Percentiles rank a stretch among this genome's conserved stretches.
These are phyloP conservation scores for Diachasma alloeum DNA, from an alignment of 1,140 invertebrate genomes.

Conservation along the genomic window DNA sequence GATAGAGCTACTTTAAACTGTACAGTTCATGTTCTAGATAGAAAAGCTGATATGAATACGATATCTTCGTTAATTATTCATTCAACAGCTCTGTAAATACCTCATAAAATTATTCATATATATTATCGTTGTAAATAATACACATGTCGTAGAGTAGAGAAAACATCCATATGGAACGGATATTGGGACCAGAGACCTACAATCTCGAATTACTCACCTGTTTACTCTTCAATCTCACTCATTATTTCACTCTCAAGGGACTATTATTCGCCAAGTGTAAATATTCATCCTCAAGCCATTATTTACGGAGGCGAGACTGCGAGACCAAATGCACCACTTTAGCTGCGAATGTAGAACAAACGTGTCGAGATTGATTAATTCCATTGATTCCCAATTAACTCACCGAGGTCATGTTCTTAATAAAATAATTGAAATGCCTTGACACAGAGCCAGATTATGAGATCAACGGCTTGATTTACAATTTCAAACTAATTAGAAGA, in stretches of 20 bases:
- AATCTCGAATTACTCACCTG: not conserved
- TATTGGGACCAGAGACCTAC: not conserved
- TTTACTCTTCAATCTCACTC: not conserved
- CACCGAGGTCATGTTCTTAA: not conserved
- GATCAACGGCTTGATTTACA: conserved; percentile 28
- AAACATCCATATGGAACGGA: not conserved
- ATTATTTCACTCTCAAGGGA: not conserved
- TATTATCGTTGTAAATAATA: conserved; percentile 5
- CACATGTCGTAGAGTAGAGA: conserved; percentile 15
- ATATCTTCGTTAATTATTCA: not conserved
- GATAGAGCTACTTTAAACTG: not conserved
- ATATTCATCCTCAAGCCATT: not conserved
- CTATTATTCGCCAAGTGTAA: not conserved
- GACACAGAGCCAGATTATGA: conserved; percentile 27
- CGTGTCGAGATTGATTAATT: conserved; percentile 19
- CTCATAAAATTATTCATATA: not conserved
- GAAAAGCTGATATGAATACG: not conserved
- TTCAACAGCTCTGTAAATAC: not conserved
- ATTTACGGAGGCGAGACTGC: not conserved
- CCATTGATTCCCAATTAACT: conserved; percentile 32
- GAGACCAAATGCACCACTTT: not conserved
- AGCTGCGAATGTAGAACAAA: conserved; percentile 22
- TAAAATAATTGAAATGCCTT: conserved; percentile 32
- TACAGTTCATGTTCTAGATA: not conserved
- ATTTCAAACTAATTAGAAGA: conserved; percentile 18